Evolutionary conservation across 2,888 invertebrate genomes (phyloP).

Genomic region (Atethmia centrago): DNA sequence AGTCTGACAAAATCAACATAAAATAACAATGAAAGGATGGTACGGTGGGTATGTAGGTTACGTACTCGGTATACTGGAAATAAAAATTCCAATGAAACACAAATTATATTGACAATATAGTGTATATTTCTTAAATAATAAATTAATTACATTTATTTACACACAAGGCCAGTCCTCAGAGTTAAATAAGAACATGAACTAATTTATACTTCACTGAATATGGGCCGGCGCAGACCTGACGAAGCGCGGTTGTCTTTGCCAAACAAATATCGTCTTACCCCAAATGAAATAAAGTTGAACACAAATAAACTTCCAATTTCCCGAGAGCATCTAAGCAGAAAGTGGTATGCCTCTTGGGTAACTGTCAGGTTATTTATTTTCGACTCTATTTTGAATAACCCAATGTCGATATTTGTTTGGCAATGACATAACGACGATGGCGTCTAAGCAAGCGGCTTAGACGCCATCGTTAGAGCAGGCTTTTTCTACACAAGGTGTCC

Average conservation of each 20-base stretch:
- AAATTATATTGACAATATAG: slow-evolving; percentile 58
- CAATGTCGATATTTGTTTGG: not conserved
- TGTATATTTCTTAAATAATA: slow-evolving; percentile 64
- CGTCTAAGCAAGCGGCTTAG: not conserved
- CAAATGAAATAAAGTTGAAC: slow-evolving; percentile 7
- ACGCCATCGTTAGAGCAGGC: no score
- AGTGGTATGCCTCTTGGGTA: not conserved
- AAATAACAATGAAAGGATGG: not conserved
- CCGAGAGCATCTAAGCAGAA: not conserved
- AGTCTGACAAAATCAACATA: not conserved
- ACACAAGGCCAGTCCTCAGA: slow-evolving; percentile 45
- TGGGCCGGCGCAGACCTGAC: not conserved
- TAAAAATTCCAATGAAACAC: slow-evolving; percentile 29
- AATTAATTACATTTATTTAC: slow-evolving; percentile 65
- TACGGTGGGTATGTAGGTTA: not conserved
- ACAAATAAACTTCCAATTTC: not conserved
- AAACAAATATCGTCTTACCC: not conserved
- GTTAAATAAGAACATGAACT: not conserved
- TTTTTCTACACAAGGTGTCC: no score
- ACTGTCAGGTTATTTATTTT: not conserved
- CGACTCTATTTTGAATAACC: not conserved
- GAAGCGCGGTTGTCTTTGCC: not conserved
- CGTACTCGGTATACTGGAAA: not conserved
- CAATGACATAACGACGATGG: not conserved
- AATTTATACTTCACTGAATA: slow-evolving; percentile 18